A percentile compares a stretch with the other conserved stretches of the same genome.
These are phyloP conservation scores for Sinocyclocheilus anshuiensis DNA, from an alignment of 2,113 vertebrate genomes.

Conservation along the genomic window DNA sequence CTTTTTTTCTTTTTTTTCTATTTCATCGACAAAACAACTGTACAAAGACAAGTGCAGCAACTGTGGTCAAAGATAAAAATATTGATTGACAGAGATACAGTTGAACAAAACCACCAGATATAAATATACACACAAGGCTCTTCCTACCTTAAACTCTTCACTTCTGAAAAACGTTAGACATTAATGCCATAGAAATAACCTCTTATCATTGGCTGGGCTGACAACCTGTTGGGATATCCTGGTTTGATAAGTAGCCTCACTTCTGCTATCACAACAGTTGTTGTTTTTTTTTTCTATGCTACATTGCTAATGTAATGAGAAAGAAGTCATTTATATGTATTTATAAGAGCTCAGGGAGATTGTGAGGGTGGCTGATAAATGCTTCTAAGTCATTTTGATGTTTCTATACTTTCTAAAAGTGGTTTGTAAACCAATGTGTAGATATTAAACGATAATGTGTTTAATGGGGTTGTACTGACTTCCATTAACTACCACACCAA, in stretches of 20 bases:
- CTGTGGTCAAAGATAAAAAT: slow-evolving; percentile 80
- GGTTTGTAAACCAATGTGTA: not conserved
- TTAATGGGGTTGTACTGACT: not conserved
- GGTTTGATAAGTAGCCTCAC: not conserved
- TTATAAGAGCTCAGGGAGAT: slow-evolving; percentile 27
- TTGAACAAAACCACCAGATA: slow-evolving; percentile 76
- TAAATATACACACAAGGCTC: slow-evolving; percentile 62
- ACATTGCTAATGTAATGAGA: slow-evolving; percentile 44
- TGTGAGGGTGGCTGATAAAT: slow-evolving; percentile 35
- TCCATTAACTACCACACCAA: not conserved
- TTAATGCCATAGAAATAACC: slow-evolving; percentile 12
- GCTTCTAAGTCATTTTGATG: slow-evolving; percentile 20
- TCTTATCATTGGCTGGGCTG: not conserved
- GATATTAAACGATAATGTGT: not conserved
- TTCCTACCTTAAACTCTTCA: slow-evolving; percentile 21
- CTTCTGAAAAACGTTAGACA: slow-evolving; percentile 2
- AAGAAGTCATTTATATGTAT: slow-evolving; percentile 24
- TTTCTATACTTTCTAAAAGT: slow-evolving; percentile 16
- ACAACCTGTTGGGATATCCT: not conserved
- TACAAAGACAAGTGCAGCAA: slow-evolving; percentile 82
- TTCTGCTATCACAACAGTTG: not conserved
- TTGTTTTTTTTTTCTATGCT: not conserved
- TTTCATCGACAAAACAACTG: slow-evolving; percentile 62
- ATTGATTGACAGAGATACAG: slow-evolving; percentile 72
- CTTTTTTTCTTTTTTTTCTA: not conserved